Base-by-base conservation (phyloP, 2,797 vertebrate genomes). In the Thamnophis elegans region DNA sequence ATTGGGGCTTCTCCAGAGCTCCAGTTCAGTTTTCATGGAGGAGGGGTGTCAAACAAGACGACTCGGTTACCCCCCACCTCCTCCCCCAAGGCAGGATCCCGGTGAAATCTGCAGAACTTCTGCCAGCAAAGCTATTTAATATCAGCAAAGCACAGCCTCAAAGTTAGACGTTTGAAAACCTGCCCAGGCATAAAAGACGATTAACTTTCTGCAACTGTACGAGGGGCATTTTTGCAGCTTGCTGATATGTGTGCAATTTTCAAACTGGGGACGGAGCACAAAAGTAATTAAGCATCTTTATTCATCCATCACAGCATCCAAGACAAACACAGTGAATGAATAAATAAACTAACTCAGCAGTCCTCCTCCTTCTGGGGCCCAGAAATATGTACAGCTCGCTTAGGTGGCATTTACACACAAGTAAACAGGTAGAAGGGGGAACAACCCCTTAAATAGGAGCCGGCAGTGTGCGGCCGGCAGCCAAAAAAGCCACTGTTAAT, bases 391-490 rank as follows among this genome's bases (percentile, higher is more conserved):
- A 25, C 18, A 10, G 9, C 36, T 42, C 0, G 1, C 18, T 78
- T 42, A 10, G 36, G 32, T 42, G 18, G 68, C 32, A 4, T 42
- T 42, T 42, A 10, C 68, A 78, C 8, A 22, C 36, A 42, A 12
- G 73, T 42, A 11, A 78, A 22, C 18, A 5, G 3, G 20, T 9
- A 42, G 9, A 22, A 7, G 73, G 10, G 8, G 68, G 32, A 28
- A 28, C 60, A 62, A 26, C 4, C 26, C 28, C 10, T 10, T 28
- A 28, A 62, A 13, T 5, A 62, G 25, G 60, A 62, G 26, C 10
- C 26, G 62, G 4, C 0, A 0, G 3, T 62, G 26, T 28, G 60
- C 26, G 0, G 56, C n/a, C 56, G 0, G 10, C 26, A 12, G 60
- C 60, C 26, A 62, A 62, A 62, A 62, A 62, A 62, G 60, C 26